Base-by-base conservation (phyloP, 2,797 vertebrate genomes). In the Cottoperca gobio region DNA sequence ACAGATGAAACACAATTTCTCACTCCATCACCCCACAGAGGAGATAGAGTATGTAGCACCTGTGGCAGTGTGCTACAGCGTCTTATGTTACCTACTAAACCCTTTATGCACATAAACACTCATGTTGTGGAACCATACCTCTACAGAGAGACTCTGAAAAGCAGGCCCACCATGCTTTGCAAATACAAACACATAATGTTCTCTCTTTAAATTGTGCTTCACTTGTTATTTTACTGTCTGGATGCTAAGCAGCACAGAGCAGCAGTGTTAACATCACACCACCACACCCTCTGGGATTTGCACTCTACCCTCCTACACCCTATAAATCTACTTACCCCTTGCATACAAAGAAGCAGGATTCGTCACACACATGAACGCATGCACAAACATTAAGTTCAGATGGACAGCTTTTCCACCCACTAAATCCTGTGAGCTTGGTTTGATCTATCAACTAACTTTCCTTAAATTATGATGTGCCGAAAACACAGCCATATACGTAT, bases 191-290 rank as follows among this genome's bases (percentile, higher is more conserved):
- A 65, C 43, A 43, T 55, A 48, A 71, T 50, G 50, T 68, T 75
- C 42, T 66, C 46, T 63, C 79, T 79, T 78, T 88, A 90, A 88
- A 87, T 90, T 73, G 59, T 60, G n/a, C 58, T 53, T 13, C 10
- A 16, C 48, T 80, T 91, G 83, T 91, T 91, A 79, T 89, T 87
- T 68, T 62, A 69, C 82, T 86, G 82, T 85, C 89, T 74, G 63
- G 58, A 79, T 75, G 60, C 65, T 72, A 80, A 81, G 55, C 43
- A 67, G 69, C 77, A 70, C 60, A 64, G 72, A 76, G 33, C 74
- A 45, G 63, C 75, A 73, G 80, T 79, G 79, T 82, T 87, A 86
- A 84, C 79, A 60, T 81, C 84, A 81, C 83, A 73, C 63, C 54
- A 46, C 19, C 0, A 39, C 70, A 61, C 81, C 85, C 78, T 68